phyloP scores from a whole-genome alignment of 2,888 invertebrate genomes.

The Watsonalla cultraria region DNA sequence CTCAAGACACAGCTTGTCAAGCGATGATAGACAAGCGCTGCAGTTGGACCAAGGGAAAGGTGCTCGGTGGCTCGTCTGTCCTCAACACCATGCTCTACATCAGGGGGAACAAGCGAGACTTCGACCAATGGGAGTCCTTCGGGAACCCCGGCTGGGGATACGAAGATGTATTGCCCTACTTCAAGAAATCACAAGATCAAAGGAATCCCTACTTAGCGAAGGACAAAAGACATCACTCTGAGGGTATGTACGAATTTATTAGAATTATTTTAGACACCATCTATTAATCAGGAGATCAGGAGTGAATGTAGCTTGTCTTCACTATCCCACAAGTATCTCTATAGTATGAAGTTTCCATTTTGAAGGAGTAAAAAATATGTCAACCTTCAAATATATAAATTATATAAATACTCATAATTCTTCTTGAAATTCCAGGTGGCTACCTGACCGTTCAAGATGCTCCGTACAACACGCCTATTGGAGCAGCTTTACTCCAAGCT shows the following conservation, averaged over 20 bases:
- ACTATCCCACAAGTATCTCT: too few relatives aligned
- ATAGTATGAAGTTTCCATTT: too few relatives aligned
- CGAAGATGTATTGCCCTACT: constrained; percentile 89
- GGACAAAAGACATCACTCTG: constrained; percentile 83
- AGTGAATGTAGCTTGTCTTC: not conserved
- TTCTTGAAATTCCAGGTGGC: constrained; percentile 77
- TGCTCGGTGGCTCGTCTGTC: constrained; percentile 91
- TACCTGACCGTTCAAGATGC: constrained; percentile 87
- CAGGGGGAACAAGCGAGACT: constrained; percentile 91
- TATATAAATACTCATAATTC: too few relatives aligned
- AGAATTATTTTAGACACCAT: not conserved
- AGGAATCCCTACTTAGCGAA: constrained; percentile 91
- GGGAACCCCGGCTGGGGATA: constrained; percentile 95
- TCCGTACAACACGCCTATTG: constrained; percentile 90
- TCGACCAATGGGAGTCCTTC: constrained; percentile 89
- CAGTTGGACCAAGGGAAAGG: constrained; percentile 94
- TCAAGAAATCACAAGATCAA: constrained; percentile 92
- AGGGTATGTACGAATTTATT: constrained; percentile 73
- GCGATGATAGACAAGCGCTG: constrained; percentile 91
- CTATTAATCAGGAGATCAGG: too few relatives aligned
- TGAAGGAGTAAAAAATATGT: too few relatives aligned
- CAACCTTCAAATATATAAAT: too few relatives aligned
- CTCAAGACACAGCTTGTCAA: constrained; percentile 89
- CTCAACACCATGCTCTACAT: constrained; percentile 95
- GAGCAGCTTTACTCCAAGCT: constrained; percentile 90